Percentiles rank a stretch among this genome's conserved stretches.
phyloP scores from a whole-genome alignment of 2,888 invertebrate genomes.

The Eurytoma californica region DNA sequence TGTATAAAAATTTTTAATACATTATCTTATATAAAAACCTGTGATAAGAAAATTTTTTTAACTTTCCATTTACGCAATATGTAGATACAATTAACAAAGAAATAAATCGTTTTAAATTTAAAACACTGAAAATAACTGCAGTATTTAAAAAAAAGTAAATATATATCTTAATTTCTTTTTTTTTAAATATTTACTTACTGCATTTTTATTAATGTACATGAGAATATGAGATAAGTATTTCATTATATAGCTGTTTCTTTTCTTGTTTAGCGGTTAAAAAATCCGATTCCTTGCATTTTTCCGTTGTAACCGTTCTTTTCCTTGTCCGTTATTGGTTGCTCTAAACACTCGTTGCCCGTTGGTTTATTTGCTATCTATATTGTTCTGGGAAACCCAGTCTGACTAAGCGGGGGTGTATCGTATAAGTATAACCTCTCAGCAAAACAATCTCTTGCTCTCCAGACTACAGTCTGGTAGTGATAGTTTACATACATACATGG shows the following conservation, averaged over 20 bases:
- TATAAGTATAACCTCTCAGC: constrained; percentile 10
- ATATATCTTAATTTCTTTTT: no score
- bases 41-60: constrained; percentile 12
- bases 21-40: constrained; percentile 9
- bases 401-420: constrained; percentile 5
- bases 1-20: constrained; percentile 13
- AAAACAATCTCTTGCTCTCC: constrained; percentile 6
- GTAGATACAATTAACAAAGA: background rate
- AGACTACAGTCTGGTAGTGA: background rate
- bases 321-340: constrained; percentile 5
- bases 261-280: background rate
- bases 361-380: background rate
- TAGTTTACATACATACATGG: background rate
- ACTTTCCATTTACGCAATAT: background rate
- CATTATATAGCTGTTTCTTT: no score
- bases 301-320: background rate
- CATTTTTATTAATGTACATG: no score
- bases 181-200: no score
- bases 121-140: no score
- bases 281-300: background rate
- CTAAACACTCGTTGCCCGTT: background rate
- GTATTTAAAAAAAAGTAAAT: no score
- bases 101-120: background rate
- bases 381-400: constrained; percentile 1
- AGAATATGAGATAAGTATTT: no score